Conservation (phyloP, 2,797 vertebrate genomes). For the Poecilia velifera region DNA sequence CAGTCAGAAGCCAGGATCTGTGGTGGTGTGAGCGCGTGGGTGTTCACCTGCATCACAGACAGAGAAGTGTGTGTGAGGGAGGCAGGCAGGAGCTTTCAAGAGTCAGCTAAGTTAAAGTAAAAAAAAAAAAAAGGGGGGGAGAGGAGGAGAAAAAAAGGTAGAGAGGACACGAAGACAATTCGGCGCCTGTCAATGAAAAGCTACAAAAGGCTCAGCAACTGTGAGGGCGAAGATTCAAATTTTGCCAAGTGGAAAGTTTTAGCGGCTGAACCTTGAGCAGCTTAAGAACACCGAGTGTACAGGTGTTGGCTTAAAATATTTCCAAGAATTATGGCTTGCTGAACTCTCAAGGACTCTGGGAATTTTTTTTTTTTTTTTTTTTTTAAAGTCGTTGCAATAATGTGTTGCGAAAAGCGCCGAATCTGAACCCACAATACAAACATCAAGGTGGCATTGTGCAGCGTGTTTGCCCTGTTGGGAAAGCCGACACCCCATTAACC, state of each 20-base stretch:
- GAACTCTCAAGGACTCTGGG: slow-evolving; percentile 20
- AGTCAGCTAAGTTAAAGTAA: slow-evolving; percentile 53
- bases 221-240: slow-evolving; percentile 40
- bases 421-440: slow-evolving; percentile 31
- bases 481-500: slow-evolving; percentile 35
- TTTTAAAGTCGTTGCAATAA: slow-evolving; percentile 8
- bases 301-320: slow-evolving; percentile 19
- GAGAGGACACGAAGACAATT: slow-evolving; percentile 45
- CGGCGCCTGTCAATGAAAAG: slow-evolving; percentile 30
- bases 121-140: neutral
- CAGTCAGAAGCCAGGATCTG: slow-evolving; percentile 62
- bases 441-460: slow-evolving; percentile 23
- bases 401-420: slow-evolving; percentile 23
- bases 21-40: slow-evolving; percentile 66
- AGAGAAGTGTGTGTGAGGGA: slow-evolving; percentile 47
- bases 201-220: slow-evolving; percentile 39
- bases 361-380: slow-evolving; percentile 9
- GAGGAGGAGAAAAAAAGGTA: neutral
- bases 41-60: slow-evolving; percentile 74
- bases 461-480: slow-evolving; percentile 19
- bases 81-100: slow-evolving; percentile 54
- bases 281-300: slow-evolving; percentile 19
- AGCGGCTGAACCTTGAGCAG: slow-evolving; percentile 20
- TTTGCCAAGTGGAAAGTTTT: slow-evolving; percentile 29
- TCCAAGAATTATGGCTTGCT: slow-evolving; percentile 26